Base-by-base conservation (phyloP, 2,113 vertebrate genomes). In the Myiozetetes cayanensis region DNA sequence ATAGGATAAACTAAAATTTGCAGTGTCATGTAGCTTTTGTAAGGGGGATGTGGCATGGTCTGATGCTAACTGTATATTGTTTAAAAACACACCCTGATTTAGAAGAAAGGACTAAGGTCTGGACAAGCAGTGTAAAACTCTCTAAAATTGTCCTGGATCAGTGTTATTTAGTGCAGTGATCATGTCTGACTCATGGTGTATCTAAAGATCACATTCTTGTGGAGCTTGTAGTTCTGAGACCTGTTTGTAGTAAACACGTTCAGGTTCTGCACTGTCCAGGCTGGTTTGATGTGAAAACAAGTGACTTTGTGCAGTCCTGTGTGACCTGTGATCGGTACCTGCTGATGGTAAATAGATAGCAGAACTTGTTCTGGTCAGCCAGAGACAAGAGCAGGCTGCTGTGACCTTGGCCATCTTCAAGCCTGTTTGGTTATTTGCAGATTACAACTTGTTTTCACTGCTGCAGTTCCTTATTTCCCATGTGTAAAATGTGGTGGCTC, bases 271-370 rank as follows among this genome's bases (percentile, higher is more conserved):
- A 77, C 76, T 91, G 93, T 88, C 66, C 41, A 77, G n/a, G 62
- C 84, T 50, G 39, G 96, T 87, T 94, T 95, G 93, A 88, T 96
- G 80, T 93, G 84, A 90, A 95, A 95, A 91, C 94, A 89, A 19
- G 93, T 0, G 1, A 73, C 77, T 89, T 71, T 3, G 12, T 65
- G 88, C 85, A 80, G 78, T 68, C 3, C 33, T 91, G 50, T 77
- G 79, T 85, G 44, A 22, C 44, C 21, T 74, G 72, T 82, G 88
- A 85, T 68, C 71, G 28, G 50, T 82, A 58, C 61, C 55, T 82
- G 74, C 81, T 95, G 92, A 96, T 96, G 89, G 89, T 86, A 82
- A 63, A 79, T 76, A 95, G 94, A 86, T 88, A 79, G 46, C 44
- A 82, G 74, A 79, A 41, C 93, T 91, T 12, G 89, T 94, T 93